phyloP scores from a whole-genome alignment of 92 coral and sea anemone species.

The Heliopora coerulea region DNA sequence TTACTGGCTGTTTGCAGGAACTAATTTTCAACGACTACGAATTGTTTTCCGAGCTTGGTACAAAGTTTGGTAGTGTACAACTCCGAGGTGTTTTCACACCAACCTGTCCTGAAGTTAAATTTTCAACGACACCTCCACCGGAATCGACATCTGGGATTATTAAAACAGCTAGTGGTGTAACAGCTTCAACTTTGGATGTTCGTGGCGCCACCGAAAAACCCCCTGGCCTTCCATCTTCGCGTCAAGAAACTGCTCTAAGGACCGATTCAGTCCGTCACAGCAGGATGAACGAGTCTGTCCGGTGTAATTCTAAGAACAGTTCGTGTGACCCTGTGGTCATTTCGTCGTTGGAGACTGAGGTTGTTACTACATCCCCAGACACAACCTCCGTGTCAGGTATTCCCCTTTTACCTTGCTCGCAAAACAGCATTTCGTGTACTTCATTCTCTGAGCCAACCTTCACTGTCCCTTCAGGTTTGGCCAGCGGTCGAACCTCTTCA shows the following conservation, averaged over 20 bases:
- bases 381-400: background rate
- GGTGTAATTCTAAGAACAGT: no score
- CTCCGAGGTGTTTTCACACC: background rate
- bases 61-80: background rate
- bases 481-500: no score
- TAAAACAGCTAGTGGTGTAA: background rate
- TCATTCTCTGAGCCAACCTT: background rate
- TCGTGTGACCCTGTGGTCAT: no score
- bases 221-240: no score
- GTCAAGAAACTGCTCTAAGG: no score
- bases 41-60: constrained; percentile 22
- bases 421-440: background rate
- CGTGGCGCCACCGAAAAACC: background rate
- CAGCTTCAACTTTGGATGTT: background rate
- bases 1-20: constrained; percentile 34
- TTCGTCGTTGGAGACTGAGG: background rate
- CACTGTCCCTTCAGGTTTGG: no score
- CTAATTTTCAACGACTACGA: constrained; percentile 24
- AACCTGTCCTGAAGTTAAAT: constrained; percentile 13
- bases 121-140: background rate
- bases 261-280: no score
- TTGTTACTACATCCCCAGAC: background rate
- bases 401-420: no score
- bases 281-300: no score
- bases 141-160: background rate